Base-by-base conservation (phyloP, 2,888 invertebrate genomes). In the Hedya salicella region DNA sequence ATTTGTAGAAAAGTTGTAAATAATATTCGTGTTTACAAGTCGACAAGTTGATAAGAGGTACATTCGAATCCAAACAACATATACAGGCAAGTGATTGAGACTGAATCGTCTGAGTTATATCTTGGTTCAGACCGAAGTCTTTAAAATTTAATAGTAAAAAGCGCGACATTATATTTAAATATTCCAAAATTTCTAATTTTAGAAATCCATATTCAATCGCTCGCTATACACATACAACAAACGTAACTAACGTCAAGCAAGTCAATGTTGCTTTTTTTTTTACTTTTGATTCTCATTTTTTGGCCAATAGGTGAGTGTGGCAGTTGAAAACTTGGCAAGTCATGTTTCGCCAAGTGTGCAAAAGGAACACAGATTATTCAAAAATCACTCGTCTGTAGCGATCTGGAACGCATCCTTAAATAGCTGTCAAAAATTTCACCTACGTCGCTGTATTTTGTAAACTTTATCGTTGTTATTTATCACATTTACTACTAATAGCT, bases 61-160 rank as follows among this genome's bases (percentile, higher is more conserved):
- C 68, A n/a, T 71, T 68, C n/a, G 61, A 67, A 19, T 71, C 52
- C 8, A 80, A 70, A 60, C 81, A 81, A 13, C 80, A 79, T 16
- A 80, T 68, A 17, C 81, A 81, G 19, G 76, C 70, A 1, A 72
- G 62, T 0, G 70, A 67, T 25, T 69, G 66, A 3, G 70, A 60
- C 54, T 73, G 72, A 50, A 71, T 73, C 11, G 72, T 72, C 25
- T 73, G 69, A 11, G 73, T 71, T 44, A 74, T 72, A 40, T 75
- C 71, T 50, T 75, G 72, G 39, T 62, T 70, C 0, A 74, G 65
- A 32, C 70, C 69, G 57, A 72, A 74, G 54, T 76, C 74, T 60
- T 74, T 70, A 16, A 73, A 70, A 64, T 75, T 74, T 19, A 74
- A 17, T 8, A 70, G 36, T 17, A 74, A 46, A 61, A 71, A 74